A percentile compares a stretch with the other conserved stretches of the same genome.
Evolutionary conservation across 2,797 vertebrate genomes (phyloP).

Genomic region (Atherinosoma microstoma): DNA sequence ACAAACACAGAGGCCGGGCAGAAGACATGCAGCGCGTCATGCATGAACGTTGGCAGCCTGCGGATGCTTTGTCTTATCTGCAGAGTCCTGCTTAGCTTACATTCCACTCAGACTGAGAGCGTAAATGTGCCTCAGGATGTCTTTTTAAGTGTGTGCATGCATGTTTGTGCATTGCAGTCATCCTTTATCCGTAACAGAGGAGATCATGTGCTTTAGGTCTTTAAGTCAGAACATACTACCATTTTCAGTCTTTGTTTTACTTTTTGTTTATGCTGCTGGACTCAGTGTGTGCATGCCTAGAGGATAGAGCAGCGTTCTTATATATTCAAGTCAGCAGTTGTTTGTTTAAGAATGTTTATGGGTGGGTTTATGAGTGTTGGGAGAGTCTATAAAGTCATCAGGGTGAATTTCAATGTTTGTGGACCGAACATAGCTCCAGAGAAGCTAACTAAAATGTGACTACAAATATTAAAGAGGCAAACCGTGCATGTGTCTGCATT

Average conservation of each 20-base stretch:
- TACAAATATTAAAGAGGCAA: conserved; percentile 13
- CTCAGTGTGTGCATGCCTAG: conserved; percentile 1
- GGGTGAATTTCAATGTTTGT: conserved; percentile 41
- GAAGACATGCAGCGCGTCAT: conserved; percentile 1
- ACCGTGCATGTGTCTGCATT: conserved; percentile 5
- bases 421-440: conserved; percentile 21
- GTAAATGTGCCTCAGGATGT: conserved; percentile 37
- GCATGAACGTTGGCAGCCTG: conserved; percentile 16
- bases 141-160: conserved; percentile 5
- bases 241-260: conserved; percentile 42
- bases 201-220: conserved; percentile 44
- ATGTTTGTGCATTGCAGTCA: conserved; percentile 20
- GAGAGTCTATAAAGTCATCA: conserved; percentile 52
- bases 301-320: conserved; percentile 8
- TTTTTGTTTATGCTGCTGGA: conserved; percentile 27
- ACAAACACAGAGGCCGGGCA: neutral
- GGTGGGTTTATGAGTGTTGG: conserved; percentile 40
- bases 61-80: conserved; percentile 43
- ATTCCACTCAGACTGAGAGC: conserved; percentile 12
- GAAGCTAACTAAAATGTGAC: conserved; percentile 42
- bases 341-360: conserved; percentile 59
- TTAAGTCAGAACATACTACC: conserved; percentile 37
- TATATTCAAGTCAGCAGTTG: conserved; percentile 26
- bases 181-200: conserved; percentile 22
- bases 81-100: conserved; percentile 17